These are phyloP conservation scores for Pseudomyrmex dendroicus DNA, from an alignment of 1,140 invertebrate species.

Conservation along the genomic window DNA sequence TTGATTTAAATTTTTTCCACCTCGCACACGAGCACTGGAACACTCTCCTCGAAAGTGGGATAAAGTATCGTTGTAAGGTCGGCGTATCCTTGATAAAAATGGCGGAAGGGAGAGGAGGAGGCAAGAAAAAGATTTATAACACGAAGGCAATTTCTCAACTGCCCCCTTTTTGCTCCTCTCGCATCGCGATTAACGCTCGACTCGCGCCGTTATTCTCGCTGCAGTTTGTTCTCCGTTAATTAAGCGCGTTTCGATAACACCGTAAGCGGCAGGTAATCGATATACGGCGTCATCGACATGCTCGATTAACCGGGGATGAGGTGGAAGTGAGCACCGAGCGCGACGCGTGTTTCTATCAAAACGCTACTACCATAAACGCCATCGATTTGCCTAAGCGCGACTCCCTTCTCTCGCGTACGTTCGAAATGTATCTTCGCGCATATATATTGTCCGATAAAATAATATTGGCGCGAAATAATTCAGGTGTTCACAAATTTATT, in stretches of 20 bases:
- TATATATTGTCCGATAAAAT: not conserved
- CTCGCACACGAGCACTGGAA: not conserved
- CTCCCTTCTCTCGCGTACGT: not conserved
- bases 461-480: not conserved
- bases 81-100: conserved; percentile 56
- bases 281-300: conserved; percentile 63
- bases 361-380: conserved; percentile 37
- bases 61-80: conserved; percentile 39
- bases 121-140: conserved; percentile 66
- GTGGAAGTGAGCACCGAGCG: conserved; percentile 27
- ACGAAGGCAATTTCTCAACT: conserved; percentile 61
- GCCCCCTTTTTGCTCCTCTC: conserved; percentile 8
- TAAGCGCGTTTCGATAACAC: conserved; percentile 69
- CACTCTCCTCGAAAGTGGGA: conserved; percentile 26
- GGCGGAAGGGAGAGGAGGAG: conserved; percentile 25
- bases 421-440: too few species aligned
- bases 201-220: conserved; percentile 48
- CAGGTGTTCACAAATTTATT: not conserved
- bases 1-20: conserved; percentile 27
- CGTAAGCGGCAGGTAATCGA: conserved; percentile 69
- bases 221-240: conserved; percentile 71
- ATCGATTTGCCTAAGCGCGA: conserved; percentile 30
- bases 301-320: conserved; percentile 50
- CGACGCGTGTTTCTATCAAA: conserved; percentile 52
- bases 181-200: conserved; percentile 60